Evolutionary conservation across 1,140 invertebrate species (phyloP), one percentile per base, ranked within the genome.

Genomic region (Brachystomella parvula): DNA sequence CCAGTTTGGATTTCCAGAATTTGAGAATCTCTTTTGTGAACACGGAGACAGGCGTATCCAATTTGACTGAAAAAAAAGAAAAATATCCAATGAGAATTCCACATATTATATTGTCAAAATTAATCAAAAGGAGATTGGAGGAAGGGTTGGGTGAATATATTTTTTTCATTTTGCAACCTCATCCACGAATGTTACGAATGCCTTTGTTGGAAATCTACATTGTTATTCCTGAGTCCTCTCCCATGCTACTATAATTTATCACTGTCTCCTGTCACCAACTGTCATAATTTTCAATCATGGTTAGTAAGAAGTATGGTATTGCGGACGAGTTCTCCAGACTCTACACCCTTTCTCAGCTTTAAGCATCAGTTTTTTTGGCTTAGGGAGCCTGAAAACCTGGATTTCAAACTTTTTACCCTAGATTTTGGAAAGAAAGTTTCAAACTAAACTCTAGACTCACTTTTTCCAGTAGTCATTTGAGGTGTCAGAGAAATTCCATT

Each of bases 21-120:
- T 74, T 80, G 79, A 2, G 76, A 75, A 64, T 81, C 81, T 12
- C 82, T 76, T 1, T 79, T 77, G 73, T 83, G 81, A 49, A 83
- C 75, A 60, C 80, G 79, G 72, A 83, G 78, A 75, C 82, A 83
- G 31, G 82, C 80, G 73, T 80, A 83, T 21, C 81, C 80, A 35
- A 79, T 81, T 29, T 79, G 79, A 68, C 82, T 83, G 77, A 1
- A 73, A 72, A 56, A 72, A 66, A 33, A 63, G 47, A 58, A 17
- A 6, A 44, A 47, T 32, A 28, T 19, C 15, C 29, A 47, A 47
- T 6, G 19, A 6, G 32, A 63, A 58, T 21, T 62, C 12, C 12
- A 47, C 9, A 62, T 35, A 44, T n/a, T 24, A 33, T n/a, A 21
- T 17, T 62, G 19, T 2, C 9, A 12, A 58, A 3, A 64, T 12